These are phyloP conservation scores for Lophotis ruficrista DNA, from an alignment of 2,113 vertebrate genomes.

Conservation along the genomic window DNA sequence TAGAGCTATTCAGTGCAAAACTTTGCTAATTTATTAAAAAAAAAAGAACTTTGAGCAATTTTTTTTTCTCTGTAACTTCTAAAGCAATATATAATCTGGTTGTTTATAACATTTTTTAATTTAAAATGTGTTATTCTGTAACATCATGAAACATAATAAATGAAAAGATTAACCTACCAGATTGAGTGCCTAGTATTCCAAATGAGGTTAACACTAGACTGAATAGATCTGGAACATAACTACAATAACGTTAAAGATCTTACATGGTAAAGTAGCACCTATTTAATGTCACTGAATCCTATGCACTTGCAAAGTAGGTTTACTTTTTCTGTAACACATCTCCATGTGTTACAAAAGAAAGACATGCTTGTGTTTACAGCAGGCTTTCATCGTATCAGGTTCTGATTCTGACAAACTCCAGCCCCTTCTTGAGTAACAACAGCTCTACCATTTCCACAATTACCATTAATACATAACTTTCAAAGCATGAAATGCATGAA, in stretches of 20 bases:
- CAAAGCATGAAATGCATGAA: neutral
- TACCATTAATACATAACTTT: neutral
- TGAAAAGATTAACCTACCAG: neutral
- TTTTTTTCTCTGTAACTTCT: constrained; percentile 48
- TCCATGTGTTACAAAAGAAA: neutral
- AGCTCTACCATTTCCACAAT: neutral
- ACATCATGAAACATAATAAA: constrained; percentile 30
- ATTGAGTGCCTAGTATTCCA: constrained; percentile 17
- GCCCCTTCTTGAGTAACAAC: neutral
- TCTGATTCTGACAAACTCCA: neutral
- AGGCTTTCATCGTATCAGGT: neutral
- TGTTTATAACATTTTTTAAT: constrained; percentile 30
- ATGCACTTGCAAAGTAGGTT: neutral
- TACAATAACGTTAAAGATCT: neutral
- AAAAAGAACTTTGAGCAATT: constrained; percentile 22
- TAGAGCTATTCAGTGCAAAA: constrained; percentile 39
- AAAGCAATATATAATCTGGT: constrained; percentile 55
- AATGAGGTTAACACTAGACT: constrained; percentile 4
- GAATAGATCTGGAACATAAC: constrained; percentile 7
- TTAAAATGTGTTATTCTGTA: constrained; percentile 37
- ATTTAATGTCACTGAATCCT: neutral
- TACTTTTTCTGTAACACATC: neutral
- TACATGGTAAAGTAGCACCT: neutral
- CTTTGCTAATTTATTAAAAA: constrained; percentile 56
- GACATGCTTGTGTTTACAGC: neutral